phyloP scores from a whole-genome alignment of 2,888 invertebrate genomes.

The Caenorhabditis sulstoni region DNA sequence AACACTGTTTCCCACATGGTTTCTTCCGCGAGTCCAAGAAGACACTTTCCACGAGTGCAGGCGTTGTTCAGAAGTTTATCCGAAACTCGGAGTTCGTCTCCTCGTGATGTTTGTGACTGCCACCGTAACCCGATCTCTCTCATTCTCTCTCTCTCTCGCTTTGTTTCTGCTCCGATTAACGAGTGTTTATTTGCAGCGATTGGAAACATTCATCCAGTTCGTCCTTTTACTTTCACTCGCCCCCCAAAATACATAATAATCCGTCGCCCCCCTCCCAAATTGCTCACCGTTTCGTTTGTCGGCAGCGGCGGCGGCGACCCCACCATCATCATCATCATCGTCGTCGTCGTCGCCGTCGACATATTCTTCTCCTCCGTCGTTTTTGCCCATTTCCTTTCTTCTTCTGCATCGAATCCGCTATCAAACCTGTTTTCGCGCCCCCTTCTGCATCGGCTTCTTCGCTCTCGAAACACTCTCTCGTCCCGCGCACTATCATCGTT shows the following conservation, averaged over 20 bases:
- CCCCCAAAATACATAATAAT: conserved; percentile 18
- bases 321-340: not conserved
- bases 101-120: no score
- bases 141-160: not conserved
- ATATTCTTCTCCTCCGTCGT: not conserved
- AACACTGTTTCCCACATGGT: conserved; percentile 26
- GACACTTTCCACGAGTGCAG: no score
- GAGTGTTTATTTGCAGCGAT: conserved; percentile 6
- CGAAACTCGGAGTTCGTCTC: no score
- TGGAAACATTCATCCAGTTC: conserved; percentile 14
- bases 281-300: not conserved
- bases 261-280: not conserved
- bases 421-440: conserved; percentile 13
- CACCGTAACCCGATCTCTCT: no score
- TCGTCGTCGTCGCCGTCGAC: no score
- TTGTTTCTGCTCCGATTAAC: conserved; percentile 5
- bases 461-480: not conserved
- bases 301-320: not conserved
- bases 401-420: conserved; percentile 13
- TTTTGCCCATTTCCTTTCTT: not conserved
- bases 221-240: not conserved
- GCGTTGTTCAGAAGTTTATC: no score
- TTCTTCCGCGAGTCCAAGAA: conserved; percentile 3
- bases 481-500: conserved; percentile 17
- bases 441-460: conserved; percentile 3